phyloP scores from a whole-genome alignment of 2,113 vertebrate genomes.

The Mobula birostris region DNA sequence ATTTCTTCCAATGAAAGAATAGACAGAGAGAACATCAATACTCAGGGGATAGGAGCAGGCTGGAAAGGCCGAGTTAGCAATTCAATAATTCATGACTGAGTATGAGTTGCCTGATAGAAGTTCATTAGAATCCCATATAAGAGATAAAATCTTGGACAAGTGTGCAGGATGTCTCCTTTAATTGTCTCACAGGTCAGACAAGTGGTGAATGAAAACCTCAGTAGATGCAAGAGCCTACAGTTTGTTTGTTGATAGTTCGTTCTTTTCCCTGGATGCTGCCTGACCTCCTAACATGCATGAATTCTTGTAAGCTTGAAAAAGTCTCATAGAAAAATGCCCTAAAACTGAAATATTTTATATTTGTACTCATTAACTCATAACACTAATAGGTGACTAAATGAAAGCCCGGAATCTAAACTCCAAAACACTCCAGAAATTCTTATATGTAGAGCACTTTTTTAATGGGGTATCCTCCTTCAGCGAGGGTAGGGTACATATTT shows the following conservation, averaged over 20 bases:
- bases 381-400: neutral
- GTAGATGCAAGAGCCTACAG: neutral
- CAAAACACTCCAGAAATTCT: no score
- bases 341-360: neutral
- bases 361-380: neutral
- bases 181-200: neutral
- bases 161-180: neutral
- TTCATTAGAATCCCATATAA: conserved; percentile 19
- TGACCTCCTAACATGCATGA: neutral
- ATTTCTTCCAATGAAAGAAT: neutral
- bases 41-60: neutral
- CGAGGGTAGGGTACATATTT: no score
- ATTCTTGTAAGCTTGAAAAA: neutral
- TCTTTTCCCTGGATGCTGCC: no score
- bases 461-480: no score
- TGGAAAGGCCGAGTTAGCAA: neutral
- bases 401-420: no score
- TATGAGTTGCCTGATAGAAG: neutral
- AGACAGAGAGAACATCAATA: neutral
- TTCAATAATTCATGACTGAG: conserved; percentile 1
- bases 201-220: neutral
- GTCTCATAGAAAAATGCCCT: neutral
- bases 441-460: no score
- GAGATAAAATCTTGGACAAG: neutral
- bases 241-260: no score